Percentiles rank a stretch among this genome's conserved stretches.
Conservation (phyloP, 2,888 invertebrate genomes). For the Choreutis nemorana region DNA sequence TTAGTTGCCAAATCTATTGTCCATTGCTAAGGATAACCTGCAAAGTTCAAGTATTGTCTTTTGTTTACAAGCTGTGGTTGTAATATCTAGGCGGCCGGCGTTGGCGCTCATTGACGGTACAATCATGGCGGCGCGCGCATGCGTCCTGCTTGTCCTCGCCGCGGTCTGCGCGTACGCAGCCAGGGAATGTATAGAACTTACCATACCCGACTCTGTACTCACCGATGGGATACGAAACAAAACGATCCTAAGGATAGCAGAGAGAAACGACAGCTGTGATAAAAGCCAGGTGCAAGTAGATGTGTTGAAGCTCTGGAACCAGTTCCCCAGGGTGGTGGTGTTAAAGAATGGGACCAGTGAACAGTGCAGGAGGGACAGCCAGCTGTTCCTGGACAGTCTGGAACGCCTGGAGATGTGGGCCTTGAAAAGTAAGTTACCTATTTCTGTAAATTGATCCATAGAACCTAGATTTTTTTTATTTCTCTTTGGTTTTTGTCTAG, state of each 20-base stretch:
- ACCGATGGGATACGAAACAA: constrained; percentile 36
- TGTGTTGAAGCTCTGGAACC: constrained; percentile 42
- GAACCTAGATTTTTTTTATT: too few species aligned
- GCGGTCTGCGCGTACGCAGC: constrained; percentile 24
- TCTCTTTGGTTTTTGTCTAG: constrained; percentile 3
- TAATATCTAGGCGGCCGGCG: too few species aligned
- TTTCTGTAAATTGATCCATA: too few species aligned
- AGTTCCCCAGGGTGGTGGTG: constrained; percentile 49
- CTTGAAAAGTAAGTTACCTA: constrained; percentile 64
- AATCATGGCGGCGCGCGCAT: constrained; percentile 53
- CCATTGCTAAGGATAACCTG: too few species aligned
- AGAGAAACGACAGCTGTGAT: constrained; percentile 32
- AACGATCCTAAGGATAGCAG: constrained; percentile 32
- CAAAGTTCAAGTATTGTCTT: too few species aligned
- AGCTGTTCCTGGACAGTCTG: constrained; percentile 38
- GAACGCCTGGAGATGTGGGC: constrained; percentile 58
- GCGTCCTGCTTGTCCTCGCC: constrained; percentile 31
- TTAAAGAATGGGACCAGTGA: constrained; percentile 52
- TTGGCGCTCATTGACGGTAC: too few species aligned
- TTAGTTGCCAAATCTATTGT: too few species aligned
- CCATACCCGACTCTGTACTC: constrained; percentile 24
- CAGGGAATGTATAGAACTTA: constrained; percentile 54
- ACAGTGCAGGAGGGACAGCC: constrained; percentile 49
- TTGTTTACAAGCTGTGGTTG: too few species aligned
- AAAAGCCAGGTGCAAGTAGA: constrained; percentile 26